Evolutionary conservation across 1,140 invertebrate species (phyloP), one percentile per base, ranked within the genome.

Genomic region (Aphis gossypii): DNA sequence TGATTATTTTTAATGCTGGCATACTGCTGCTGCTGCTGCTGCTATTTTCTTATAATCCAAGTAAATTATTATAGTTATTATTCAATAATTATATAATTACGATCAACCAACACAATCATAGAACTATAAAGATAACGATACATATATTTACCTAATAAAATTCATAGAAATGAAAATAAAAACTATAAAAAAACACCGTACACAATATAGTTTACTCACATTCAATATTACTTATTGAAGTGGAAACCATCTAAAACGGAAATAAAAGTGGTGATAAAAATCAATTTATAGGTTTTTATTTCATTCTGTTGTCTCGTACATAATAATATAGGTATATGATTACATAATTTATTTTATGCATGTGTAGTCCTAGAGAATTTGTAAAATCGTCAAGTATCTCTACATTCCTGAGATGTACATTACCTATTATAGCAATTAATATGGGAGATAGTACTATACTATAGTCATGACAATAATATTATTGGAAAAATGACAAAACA

Each of bases 1-100:
- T 23, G 51, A 56, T 38, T 89, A 89, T 89, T 41, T 89, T 89
- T 89, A 38, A 48, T 87, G n/a, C n/a, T 76, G 60, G 60, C n/a
- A n/a, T 76, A 41, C 38, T 41, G 3, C 38, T 41, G 60, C 60
- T 68, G 60, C 60, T n/a, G 20, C 38, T 41, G 87, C 30, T 54
- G 35, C n/a, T 89, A 54, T 89, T 89, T 54, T 89, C 4, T 56
- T 89, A 38, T 54, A 38, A 89, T 30, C 20, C 51, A 89, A 38
- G 46, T 23, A 46, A 86, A 44, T 86, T n/a, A 23, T n/a, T 38
- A 54, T 54, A 25, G n/a, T 51, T 89, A 88, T 51, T 87, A n/a
- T 46, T 87, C 83, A 46, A 84, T 87, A 88, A 88, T 88, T 48
- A n/a, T 48, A 46, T n/a, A 48, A 54, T 54, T 89, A 51, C 20